phyloP scores from a whole-genome alignment of 2,113 vertebrate genomes.

The Struthio camelus region DNA sequence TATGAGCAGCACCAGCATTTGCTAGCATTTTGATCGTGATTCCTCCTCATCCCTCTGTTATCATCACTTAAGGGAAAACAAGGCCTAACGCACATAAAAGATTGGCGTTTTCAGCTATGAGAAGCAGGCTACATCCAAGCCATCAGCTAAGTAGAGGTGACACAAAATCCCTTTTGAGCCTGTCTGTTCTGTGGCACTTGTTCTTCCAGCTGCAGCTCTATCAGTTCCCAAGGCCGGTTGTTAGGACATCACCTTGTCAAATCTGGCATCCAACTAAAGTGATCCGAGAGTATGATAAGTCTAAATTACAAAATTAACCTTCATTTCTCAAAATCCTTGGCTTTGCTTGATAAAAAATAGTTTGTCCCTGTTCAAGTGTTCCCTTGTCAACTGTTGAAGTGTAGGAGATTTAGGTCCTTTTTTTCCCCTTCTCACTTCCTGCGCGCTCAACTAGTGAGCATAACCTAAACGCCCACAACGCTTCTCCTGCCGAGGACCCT shows the following conservation, averaged over 20 bases:
- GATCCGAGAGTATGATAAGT: fast-evolving
- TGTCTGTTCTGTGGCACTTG: fast-evolving
- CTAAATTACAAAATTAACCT: neutral
- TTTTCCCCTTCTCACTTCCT: neutral
- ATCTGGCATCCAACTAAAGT: neutral
- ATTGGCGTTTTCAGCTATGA: neutral
- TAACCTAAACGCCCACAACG: neutral
- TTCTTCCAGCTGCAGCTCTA: neutral
- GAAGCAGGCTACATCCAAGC: neutral
- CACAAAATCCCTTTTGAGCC: neutral
- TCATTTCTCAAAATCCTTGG: neutral
- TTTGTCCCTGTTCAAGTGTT: neutral
- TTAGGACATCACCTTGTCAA: fast-evolving
- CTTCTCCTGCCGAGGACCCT: neutral
- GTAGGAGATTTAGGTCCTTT: neutral
- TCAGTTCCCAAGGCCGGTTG: neutral
- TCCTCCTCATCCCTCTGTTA: neutral
- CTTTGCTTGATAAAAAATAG: neutral
- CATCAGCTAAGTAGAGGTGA: neutral
- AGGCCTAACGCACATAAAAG: neutral
- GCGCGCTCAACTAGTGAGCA: fast-evolving
- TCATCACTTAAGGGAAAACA: neutral
- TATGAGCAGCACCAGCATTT: fast-evolving
- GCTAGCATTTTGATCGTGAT: fast-evolving
- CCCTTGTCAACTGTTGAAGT: neutral